phyloP scores from a whole-genome alignment of 2,113 vertebrate genomes.

The Pedetes capensis region DNA sequence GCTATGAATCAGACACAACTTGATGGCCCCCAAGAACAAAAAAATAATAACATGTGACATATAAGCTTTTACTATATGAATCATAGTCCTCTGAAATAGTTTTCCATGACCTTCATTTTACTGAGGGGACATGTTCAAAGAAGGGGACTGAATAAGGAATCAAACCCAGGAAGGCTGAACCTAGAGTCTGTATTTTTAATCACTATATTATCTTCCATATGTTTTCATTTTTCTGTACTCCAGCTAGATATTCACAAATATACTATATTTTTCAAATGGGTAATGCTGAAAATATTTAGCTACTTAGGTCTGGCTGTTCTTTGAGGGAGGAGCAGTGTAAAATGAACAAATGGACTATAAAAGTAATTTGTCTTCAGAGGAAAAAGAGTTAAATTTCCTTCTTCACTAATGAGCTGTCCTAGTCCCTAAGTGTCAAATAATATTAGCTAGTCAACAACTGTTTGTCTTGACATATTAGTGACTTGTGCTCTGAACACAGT shows the following conservation, averaged over 20 bases:
- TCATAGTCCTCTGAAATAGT: neutral
- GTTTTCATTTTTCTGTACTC: neutral
- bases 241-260: neutral
- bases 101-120: neutral
- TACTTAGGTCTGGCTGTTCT: neutral
- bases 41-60: neutral
- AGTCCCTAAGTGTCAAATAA: neutral
- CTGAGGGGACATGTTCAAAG: neutral
- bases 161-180: neutral
- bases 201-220: neutral
- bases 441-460: neutral
- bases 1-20: too few relatives aligned
- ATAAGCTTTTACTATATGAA: neutral
- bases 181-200: neutral
- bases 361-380: slow-evolving; percentile 18
- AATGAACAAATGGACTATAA: neutral
- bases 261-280: neutral
- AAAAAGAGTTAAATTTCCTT: neutral
- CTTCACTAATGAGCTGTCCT: neutral
- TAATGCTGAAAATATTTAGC: slow-evolving; percentile 15
- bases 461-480: neutral
- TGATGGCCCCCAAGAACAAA: too few relatives aligned
- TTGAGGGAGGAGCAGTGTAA: neutral
- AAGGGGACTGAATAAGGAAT: neutral
- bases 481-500: neutral